phyloP scores from a whole-genome alignment of 2,888 invertebrate genomes.

The Drosophila algonquin region DNA sequence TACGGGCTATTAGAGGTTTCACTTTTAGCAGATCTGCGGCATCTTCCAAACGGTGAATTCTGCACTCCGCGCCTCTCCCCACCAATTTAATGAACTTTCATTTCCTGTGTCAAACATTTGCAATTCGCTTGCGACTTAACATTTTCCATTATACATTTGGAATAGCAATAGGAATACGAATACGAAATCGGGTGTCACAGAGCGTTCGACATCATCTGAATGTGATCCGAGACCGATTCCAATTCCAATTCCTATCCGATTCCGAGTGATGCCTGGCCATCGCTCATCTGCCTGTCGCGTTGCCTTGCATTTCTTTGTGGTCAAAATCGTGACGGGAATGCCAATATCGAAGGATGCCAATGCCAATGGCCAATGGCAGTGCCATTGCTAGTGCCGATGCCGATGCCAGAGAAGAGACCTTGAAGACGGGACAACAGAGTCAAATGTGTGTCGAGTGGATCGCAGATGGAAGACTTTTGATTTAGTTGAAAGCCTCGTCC shows the following conservation, averaged over 20 bases:
- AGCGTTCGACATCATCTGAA: conserved; percentile 28
- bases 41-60: conserved; percentile 23
- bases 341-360: conserved; percentile 44
- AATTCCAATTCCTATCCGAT: conserved; percentile 25
- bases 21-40: conserved; percentile 53
- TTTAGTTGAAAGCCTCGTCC: conserved; percentile 51
- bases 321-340: conserved; percentile 82
- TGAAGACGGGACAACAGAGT: conserved; percentile 36
- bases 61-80: conserved; percentile 19
- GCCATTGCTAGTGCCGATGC: conserved; percentile 5
- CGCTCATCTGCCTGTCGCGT: conserved; percentile 48
- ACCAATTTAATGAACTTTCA: conserved; percentile 53
- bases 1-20: conserved; percentile 62
- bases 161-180: conserved; percentile 13
- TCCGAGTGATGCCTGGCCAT: conserved; percentile 58
- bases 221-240: background rate
- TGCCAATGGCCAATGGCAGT: conserved; percentile 9
- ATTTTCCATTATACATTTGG: conserved; percentile 24
- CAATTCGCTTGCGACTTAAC: conserved; percentile 37
- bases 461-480: conserved; percentile 48
- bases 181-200: conserved; percentile 36
- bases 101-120: conserved; percentile 46
- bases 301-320: conserved; percentile 63
- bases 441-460: conserved; percentile 63
- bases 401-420: conserved; percentile 47